Base-by-base conservation (phyloP, 1,140 invertebrate genomes). In the Drosophila sp. region DNA sequence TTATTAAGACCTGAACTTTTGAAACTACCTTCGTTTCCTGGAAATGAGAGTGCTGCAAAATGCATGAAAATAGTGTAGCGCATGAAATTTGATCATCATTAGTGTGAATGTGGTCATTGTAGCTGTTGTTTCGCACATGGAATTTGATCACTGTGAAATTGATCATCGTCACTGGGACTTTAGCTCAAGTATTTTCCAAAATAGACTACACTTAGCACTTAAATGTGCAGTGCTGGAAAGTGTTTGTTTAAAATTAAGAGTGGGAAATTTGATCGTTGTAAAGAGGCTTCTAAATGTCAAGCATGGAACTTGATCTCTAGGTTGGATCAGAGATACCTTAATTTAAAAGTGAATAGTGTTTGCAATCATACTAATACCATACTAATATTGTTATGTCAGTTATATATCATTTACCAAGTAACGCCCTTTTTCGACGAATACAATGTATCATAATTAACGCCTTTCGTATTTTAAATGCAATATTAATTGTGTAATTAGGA, bases 141-240 rank as follows among this genome's bases (percentile, higher is more conserved):
- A 50, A 50, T 50, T 50, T 50, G 46, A 50, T 50, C 46, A 50
- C 25, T 13, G 9, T 48, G 46, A 50, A 29, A 29, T n/a, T 32
- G 46, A 29, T 50, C 25, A 48, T 27, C 25, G n/a, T 32, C 14
- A 13, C 2, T 2, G 36, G 4, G n/a, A 38, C 36, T 38, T 38
- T 13, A 27, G 45, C 25, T 9, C 46, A 8, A 50, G 27, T 32
- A 25, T 50, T 50, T 4, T 5, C 7, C 6, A 11, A 29, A 50
- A 50, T 32, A 13, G 27, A 7, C 43, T 18, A 32, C 29, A 53
- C 50, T 53, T 32, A 27, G 7, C 14, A 53, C 46, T 50, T 50
- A 0, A n/a, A 5, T 9, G 45, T 14, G 13, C 29, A 51, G 48
- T 34, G 48, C 48, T 34, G 29, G 48, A 51, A 29, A 34, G 48